Evolutionary conservation across 2,113 vertebrate species (phyloP).

Genomic region (Empidonax alnorum): DNA sequence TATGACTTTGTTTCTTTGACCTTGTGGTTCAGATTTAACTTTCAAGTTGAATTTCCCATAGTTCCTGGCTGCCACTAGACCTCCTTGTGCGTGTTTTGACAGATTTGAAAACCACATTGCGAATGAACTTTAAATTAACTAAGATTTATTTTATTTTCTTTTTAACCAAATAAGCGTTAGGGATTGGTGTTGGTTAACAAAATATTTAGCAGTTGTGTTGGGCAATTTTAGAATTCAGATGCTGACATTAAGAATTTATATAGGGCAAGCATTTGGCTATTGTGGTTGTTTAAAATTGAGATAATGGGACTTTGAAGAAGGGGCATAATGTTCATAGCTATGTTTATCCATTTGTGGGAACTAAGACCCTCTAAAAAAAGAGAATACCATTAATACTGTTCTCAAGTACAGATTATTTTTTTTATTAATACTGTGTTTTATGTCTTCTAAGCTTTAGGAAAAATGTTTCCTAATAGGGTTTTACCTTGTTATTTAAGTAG

Average conservation of each 20-base stretch:
- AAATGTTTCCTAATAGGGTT: not conserved
- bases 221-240: not conserved
- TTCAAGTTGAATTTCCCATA: slow-evolving; percentile 67
- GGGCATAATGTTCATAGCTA: not conserved
- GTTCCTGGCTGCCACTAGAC: slow-evolving; percentile 42
- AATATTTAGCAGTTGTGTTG: not conserved
- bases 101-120: slow-evolving; percentile 39
- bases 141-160: not conserved
- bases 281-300: not conserved
- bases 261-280: not conserved
- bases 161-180: not conserved
- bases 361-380: not conserved
- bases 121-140: slow-evolving; percentile 26
- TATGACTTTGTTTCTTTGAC: slow-evolving; percentile 70
- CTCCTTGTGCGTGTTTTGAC: slow-evolving; percentile 58
- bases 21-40: slow-evolving; percentile 70
- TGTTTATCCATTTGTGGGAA: not conserved
- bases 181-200: not conserved
- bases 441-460: not conserved
- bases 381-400: not conserved
- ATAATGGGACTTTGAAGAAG: not conserved
- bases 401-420: not conserved
- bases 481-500: not conserved
- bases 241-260: not conserved
- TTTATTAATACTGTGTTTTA: not conserved